Conservation (phyloP, 2,797 vertebrate genomes). For the Orientallactaga sibirica region DNA sequence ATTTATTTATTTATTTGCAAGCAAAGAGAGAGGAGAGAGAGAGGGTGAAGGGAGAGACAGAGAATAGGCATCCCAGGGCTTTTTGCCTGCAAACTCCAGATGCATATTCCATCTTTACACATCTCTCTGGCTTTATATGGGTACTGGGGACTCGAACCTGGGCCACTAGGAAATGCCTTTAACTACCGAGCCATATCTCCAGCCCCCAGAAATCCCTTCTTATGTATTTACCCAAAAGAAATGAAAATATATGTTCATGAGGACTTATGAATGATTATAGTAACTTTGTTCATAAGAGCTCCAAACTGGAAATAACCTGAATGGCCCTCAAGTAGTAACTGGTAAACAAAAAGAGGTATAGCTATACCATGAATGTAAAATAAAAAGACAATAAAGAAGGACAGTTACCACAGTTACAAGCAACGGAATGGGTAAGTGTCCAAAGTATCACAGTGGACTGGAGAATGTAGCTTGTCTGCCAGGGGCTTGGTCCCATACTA, state of each 20-base stretch:
- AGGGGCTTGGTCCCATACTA: background rate
- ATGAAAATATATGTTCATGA: slow-evolving; percentile 47
- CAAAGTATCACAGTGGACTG: background rate
- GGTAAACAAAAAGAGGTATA: slow-evolving; percentile 11
- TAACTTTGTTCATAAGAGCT: slow-evolving; percentile 12
- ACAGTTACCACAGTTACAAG: background rate
- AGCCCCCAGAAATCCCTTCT: no score
- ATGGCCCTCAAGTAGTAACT: background rate
- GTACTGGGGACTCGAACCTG: no score
- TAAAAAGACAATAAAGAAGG: slow-evolving; percentile 3
- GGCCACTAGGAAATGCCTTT: no score
- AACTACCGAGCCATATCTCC: no score
- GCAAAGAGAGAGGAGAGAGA: no score
- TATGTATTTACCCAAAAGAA: background rate
- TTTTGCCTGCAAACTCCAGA: no score
- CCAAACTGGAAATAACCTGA: slow-evolving; percentile 33
- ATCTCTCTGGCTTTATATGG: no score
- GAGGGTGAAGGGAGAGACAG: no score
- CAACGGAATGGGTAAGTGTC: background rate
- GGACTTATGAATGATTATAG: slow-evolving; percentile 2
- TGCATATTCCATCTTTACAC: no score
- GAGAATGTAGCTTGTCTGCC: background rate
- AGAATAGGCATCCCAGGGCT: no score
- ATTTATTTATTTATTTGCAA: no score
- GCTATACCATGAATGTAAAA: background rate